Percentiles rank a stretch among this genome's conserved stretches.
Evolutionary conservation across 92 coral and sea anemone species (phyloP).

Genomic region (Porites evermanni): DNA sequence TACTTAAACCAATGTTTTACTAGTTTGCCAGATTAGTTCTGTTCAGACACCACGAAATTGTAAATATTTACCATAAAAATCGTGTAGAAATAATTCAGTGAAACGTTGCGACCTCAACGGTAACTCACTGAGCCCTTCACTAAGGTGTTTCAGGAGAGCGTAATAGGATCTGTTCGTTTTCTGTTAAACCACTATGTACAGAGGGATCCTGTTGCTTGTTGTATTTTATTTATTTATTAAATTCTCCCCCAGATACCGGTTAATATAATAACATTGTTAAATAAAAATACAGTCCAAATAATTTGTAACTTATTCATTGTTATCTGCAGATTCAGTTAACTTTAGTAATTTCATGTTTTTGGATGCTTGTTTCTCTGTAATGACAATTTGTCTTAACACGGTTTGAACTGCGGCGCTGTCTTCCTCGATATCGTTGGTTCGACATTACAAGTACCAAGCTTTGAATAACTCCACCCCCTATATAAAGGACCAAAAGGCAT

Average conservation of each 20-base stretch:
- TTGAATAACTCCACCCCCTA: too few species aligned
- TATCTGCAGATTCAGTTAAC: background rate
- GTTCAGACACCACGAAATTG: background rate
- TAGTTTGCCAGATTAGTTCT: background rate
- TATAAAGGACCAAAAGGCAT: too few species aligned
- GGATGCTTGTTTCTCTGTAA: too few species aligned
- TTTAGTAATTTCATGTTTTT: background rate
- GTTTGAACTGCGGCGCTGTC: too few species aligned
- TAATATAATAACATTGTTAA: background rate
- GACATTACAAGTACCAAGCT: too few species aligned
- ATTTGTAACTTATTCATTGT: too few species aligned
- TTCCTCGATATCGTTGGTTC: too few species aligned
- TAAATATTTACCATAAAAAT: background rate
- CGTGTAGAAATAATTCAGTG: background rate
- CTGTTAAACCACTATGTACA: background rate
- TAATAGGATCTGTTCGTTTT: background rate
- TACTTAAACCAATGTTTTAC: too few species aligned
- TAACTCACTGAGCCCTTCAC: too few species aligned
- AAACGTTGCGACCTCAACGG: background rate
- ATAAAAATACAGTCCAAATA: background rate
- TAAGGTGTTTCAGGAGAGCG: background rate
- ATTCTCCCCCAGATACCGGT: background rate
- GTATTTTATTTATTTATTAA: constrained; percentile 11
- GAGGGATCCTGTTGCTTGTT: background rate
- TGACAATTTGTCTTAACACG: too few species aligned